Conservation (phyloP, 1,140 invertebrate genomes). For the Drosophila subobscura region DNA sequence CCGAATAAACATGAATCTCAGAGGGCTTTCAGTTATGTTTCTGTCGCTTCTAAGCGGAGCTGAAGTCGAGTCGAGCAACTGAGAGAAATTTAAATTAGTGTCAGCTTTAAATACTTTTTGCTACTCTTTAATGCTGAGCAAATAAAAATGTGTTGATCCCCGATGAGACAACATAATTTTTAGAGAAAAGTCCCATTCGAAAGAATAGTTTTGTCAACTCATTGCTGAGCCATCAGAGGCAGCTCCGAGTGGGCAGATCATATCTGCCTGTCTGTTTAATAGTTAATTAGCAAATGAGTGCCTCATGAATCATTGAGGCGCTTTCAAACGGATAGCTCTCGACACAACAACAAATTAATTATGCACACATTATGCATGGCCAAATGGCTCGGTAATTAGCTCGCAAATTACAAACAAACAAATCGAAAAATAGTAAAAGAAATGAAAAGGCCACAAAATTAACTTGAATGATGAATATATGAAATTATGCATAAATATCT, state of each 20-base stretch:
- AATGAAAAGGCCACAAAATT: constrained; percentile 6
- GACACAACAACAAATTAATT: constrained; percentile 51
- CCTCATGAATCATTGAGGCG: constrained; percentile 47
- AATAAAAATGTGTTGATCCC: constrained; percentile 10
- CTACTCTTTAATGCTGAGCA: neutral
- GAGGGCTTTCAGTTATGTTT: neutral
- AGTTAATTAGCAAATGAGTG: constrained; percentile 27
- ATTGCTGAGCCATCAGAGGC: constrained; percentile 33
- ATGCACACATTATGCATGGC: constrained; percentile 38
- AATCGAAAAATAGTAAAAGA: constrained; percentile 7
- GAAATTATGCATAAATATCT: constrained; percentile 46
- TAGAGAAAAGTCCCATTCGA: neutral
- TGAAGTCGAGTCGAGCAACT: neutral
- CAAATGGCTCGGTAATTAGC: constrained; percentile 22
- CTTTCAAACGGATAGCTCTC: constrained; percentile 13
- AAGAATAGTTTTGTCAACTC: constrained; percentile 21
- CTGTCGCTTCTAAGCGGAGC: constrained; percentile 13
- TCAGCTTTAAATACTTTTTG: neutral
- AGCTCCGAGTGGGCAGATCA: neutral
- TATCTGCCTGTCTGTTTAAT: constrained; percentile 25
- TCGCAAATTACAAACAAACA: constrained; percentile 9
- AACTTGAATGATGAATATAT: constrained; percentile 22
- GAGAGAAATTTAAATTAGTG: neutral
- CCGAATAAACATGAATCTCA: neutral
- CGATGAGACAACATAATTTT: constrained; percentile 7